Base-by-base conservation (phyloP, 92 coral and sea anemone species). In the Actinernus sp. region DNA sequence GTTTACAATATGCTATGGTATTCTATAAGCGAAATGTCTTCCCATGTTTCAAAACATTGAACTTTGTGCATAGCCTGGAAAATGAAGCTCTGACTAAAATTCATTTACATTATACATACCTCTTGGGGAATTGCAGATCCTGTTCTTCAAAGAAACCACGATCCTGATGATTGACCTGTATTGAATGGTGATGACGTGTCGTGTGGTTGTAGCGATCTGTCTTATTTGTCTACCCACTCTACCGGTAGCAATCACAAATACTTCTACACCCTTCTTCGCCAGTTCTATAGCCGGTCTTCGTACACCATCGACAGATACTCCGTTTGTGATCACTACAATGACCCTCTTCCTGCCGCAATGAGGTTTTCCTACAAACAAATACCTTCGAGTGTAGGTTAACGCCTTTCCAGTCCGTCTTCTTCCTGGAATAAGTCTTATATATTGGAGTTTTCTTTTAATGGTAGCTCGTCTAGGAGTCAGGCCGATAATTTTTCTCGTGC, bases 91-190 rank as follows among this genome's bases (percentile, higher is more conserved):
- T n/a, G n/a, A n/a, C n/a, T n/a, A n/a, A n/a, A n/a, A n/a, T n/a
- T n/a, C n/a, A n/a, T n/a, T n/a, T n/a, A 49, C 19, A 2, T n/a
- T n/a, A n/a, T 1, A 55, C 48, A 25, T n/a, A 64, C 72, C 72
- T 64, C 50, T 64, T 12, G 89, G 83, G 8, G 78, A 74, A 29
- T 67, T n/a, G n/a, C n/a, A n/a, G n/a, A n/a, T n/a, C n/a, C n/a
- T n/a, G n/a, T n/a, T n/a, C n/a, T n/a, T n/a, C n/a, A n/a, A n/a
- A n/a, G n/a, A n/a, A n/a, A n/a, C n/a, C n/a, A n/a, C n/a, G n/a
- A n/a, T n/a, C n/a, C n/a, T n/a, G n/a, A n/a, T n/a, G n/a, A n/a
- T n/a, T n/a, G n/a, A n/a, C n/a, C n/a, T n/a, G n/a, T n/a, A n/a
- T n/a, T n/a, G n/a, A n/a, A n/a, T n/a, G n/a, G n/a, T n/a, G 38